Conservation (phyloP, 2,113 vertebrate species). For the Nesoenas mayeri region DNA sequence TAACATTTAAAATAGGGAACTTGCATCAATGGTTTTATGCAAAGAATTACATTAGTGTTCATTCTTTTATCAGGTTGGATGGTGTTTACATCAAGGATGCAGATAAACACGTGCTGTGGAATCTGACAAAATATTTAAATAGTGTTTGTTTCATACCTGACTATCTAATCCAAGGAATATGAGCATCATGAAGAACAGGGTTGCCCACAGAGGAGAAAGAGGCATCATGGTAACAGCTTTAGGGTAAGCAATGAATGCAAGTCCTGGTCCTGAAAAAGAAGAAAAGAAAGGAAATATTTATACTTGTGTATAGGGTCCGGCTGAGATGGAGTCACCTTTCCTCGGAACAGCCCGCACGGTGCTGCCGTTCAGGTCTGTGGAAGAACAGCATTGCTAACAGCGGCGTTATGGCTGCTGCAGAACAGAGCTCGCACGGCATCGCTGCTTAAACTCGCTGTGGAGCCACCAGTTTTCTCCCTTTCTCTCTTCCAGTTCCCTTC, state of each 20-base stretch:
- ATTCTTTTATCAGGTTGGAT: not conserved
- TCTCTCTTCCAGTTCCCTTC: not conserved
- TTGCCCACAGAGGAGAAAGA: conserved; percentile 93
- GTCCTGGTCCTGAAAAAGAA: conserved; percentile 86
- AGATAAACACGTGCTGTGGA: too few relatives aligned
- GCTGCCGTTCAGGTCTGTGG: not conserved
- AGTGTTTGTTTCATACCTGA: conserved; percentile 78
- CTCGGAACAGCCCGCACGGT: not conserved
- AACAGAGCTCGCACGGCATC: not conserved
- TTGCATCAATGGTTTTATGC: not conserved
- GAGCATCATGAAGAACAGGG: conserved; percentile 99
- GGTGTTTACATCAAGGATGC: not conserved
- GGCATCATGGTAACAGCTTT: conserved; percentile 99
- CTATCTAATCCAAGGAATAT: conserved; percentile 98
- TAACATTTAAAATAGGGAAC: not conserved
- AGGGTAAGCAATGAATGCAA: conserved; percentile 98
- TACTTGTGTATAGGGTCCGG: not conserved
- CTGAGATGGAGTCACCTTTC: not conserved
- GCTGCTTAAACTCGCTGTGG: not conserved
- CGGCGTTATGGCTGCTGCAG: not conserved
- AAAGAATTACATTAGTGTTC: not conserved
- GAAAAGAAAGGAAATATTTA: not conserved
- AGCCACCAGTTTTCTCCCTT: not conserved
- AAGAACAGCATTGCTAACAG: not conserved
- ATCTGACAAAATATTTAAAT: not conserved